Evolutionary conservation across 1,140 invertebrate genomes (phyloP), one percentile per base, ranked within the genome.

Genomic region (Tyrophagus putrescentiae): DNA sequence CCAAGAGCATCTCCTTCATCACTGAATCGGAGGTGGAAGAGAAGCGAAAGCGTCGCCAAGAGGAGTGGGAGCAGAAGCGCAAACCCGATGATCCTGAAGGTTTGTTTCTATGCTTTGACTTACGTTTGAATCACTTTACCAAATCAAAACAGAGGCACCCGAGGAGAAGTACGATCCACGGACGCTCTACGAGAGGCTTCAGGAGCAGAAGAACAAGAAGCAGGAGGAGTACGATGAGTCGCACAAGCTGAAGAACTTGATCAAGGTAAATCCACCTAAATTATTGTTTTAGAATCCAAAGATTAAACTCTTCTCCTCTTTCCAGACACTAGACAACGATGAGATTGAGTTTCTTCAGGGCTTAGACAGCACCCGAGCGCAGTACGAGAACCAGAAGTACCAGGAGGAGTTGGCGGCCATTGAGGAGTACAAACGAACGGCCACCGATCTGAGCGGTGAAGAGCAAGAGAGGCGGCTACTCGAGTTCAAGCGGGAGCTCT

Each of bases 201-300:
- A 96, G 72, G 90, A 93, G 68, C 87, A 95, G 68, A 88, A 88
- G 69, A 78, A 84, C 45, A 87, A 86, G 71, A 84, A 85, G 67
- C 85, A 96, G 68, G 77, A 85, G 36, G 91, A 96, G 76, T 92
- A 83, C 79, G 91, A 96, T 73, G 92, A 96, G 73, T 82, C 89
- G 11, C 84, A 88, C 68, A 89, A 88, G 75, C 74, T 95, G 6
- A 93, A 93, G 74, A 92, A 95, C 75, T 84, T 93, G 77, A 91
- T 96, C 61, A 84, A 87, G 72, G 89, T 88, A n/a, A n/a, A n/a
- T n/a, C n/a, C n/a, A n/a, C n/a, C n/a, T n/a, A n/a, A n/a, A n/a
- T n/a, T n/a, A n/a, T n/a, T n/a, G n/a, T n/a, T n/a, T n/a, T n/a
- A n/a, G n/a, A n/a, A n/a, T n/a, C n/a, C n/a, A n/a, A n/a, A n/a